Conservation (phyloP, 2,797 vertebrate species). For the Pygocentrus nattereri region DNA sequence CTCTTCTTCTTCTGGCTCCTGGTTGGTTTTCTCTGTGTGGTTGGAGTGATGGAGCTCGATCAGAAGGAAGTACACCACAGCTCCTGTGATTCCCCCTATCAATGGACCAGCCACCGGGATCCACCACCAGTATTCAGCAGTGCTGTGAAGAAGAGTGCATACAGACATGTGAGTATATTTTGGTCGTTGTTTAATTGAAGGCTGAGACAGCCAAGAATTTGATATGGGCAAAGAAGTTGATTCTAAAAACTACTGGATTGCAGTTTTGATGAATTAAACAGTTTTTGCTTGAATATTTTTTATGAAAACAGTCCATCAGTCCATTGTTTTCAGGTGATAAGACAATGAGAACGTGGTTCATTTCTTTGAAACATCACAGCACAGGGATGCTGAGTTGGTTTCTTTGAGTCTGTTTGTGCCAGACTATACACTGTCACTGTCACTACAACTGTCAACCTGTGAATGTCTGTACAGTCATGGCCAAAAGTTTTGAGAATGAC, state of each 20-base stretch:
- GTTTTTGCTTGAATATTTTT: too few relatives aligned
- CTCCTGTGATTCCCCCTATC: slow-evolving; percentile 87
- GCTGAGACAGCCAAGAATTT: too few relatives aligned
- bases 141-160: slow-evolving; percentile 73
- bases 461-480: too few relatives aligned
- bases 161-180: neutral
- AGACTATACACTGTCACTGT: too few relatives aligned
- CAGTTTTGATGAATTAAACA: neutral
- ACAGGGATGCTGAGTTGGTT: neutral
- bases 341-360: neutral
- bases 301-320: too few relatives aligned
- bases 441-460: neutral
- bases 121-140: slow-evolving; percentile 95
- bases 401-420: neutral
- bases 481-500: too few relatives aligned
- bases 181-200: neutral
- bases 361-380: neutral
- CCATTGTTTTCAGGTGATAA: neutral
- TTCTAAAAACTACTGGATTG: too few relatives aligned
- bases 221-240: too few relatives aligned
- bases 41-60: slow-evolving; percentile 89
- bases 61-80: slow-evolving; percentile 84
- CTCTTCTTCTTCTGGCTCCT: slow-evolving; percentile 72
- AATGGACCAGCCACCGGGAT: slow-evolving; percentile 91
- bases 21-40: slow-evolving; percentile 57